Evolutionary conservation across 2,797 vertebrate genomes (phyloP).

Genomic region (Sparidentex hasta): DNA sequence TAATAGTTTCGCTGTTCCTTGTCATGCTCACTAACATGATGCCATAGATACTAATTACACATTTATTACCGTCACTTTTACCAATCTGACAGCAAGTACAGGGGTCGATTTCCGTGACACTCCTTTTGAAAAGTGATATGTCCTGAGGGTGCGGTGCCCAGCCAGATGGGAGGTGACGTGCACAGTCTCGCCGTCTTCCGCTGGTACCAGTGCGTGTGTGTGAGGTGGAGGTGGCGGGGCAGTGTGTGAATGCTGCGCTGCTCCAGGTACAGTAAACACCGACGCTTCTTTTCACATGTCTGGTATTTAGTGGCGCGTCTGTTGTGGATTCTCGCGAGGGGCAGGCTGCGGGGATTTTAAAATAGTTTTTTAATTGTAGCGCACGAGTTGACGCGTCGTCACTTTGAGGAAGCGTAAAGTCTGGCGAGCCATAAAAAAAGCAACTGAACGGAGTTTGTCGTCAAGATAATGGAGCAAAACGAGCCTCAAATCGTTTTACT

Average conservation of each 20-base stretch:
- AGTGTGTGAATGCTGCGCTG: neutral
- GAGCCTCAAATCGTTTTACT: neutral
- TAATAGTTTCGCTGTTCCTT: too few species aligned
- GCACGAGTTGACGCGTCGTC: neutral
- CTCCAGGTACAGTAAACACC: conserved; percentile 40
- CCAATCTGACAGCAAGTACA: too few species aligned
- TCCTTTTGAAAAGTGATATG: neutral
- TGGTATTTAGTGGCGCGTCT: neutral
- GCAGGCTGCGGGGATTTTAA: accelerated
- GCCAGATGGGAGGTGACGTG: conserved; percentile 34
- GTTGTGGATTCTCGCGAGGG: too few species aligned
- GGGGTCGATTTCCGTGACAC: neutral
- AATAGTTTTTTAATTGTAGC: neutral
- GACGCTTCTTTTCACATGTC: neutral
- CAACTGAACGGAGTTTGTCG: neutral
- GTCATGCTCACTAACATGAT: neutral
- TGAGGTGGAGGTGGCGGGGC: neutral
- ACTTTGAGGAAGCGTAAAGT: neutral
- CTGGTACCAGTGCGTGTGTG: neutral
- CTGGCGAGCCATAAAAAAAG: neutral
- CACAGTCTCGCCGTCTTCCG: conserved; percentile 29
- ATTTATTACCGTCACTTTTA: too few species aligned
- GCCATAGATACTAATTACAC: neutral
- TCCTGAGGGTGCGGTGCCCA: neutral
- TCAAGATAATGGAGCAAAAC: neutral